These are phyloP conservation scores for Bolborhynchus lineola DNA, from an alignment of 2,113 vertebrate species.

Conservation along the genomic window DNA sequence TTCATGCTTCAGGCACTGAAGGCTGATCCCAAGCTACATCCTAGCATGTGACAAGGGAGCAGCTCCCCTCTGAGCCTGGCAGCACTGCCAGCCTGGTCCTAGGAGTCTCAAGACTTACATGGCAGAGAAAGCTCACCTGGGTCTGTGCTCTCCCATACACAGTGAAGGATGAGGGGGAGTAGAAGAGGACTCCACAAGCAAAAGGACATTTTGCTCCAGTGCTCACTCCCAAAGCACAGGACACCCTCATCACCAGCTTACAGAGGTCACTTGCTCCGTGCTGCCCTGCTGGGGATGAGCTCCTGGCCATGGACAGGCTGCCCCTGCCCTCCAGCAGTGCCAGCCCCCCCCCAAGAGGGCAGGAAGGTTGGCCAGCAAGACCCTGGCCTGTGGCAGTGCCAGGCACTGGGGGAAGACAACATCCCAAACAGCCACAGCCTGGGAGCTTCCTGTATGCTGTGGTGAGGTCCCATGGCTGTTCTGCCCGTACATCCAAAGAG, in stretches of 20 bases:
- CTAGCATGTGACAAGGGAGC: accelerated
- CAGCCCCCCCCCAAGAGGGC: not conserved
- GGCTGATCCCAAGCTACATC: not conserved
- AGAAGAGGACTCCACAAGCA: not conserved
- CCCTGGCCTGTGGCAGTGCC: not conserved
- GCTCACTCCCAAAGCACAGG: not conserved
- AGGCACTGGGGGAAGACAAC: not conserved
- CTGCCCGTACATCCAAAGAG: not conserved
- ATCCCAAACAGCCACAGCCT: not conserved
- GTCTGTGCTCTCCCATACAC: not conserved
- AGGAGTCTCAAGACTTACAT: not conserved
- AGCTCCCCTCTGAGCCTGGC: not conserved
- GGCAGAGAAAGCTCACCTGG: not conserved
- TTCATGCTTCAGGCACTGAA: not conserved
- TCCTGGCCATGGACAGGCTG: not conserved
- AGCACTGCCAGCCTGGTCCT: not conserved
- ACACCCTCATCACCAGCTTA: not conserved
- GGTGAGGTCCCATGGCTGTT: not conserved
- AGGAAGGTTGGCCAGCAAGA: not conserved
- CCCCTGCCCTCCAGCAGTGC: accelerated
- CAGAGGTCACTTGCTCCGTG: not conserved
- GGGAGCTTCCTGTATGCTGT: not conserved
- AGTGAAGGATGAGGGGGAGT: accelerated
- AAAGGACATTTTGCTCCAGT: not conserved
- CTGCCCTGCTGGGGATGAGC: not conserved